phyloP scores from a whole-genome alignment of 2,888 invertebrate genomes.

The Buathra laborator region DNA sequence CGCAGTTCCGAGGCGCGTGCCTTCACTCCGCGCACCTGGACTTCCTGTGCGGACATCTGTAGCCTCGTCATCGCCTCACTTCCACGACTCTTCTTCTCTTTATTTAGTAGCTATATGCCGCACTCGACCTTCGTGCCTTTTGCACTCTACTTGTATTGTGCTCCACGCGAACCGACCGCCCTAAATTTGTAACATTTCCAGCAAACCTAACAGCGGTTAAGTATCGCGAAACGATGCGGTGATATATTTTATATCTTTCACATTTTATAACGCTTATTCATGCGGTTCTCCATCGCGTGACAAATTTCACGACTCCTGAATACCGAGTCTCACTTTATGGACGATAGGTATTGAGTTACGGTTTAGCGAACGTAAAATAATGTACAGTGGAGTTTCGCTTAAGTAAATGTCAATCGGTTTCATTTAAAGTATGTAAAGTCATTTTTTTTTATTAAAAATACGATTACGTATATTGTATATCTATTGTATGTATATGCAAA shows the following conservation, averaged over 20 bases:
- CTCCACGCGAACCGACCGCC: background rate
- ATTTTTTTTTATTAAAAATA: too few species aligned
- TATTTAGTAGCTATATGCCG: constrained; percentile 29
- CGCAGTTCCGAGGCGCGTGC: constrained; percentile 72
- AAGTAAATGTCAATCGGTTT: background rate
- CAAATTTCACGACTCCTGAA: constrained; percentile 8
- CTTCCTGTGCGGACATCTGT: constrained; percentile 76
- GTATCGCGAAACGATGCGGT: background rate
- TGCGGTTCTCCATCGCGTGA: constrained; percentile 1
- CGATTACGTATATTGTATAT: too few species aligned
- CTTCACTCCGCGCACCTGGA: constrained; percentile 74
- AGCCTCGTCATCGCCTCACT: constrained; percentile 62
- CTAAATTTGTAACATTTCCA: background rate
- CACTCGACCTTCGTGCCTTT: constrained; percentile 33
- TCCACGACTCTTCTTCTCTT: constrained; percentile 41
- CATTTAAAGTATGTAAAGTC: too few species aligned
- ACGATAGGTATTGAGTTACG: constrained; percentile 14
- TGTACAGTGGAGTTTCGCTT: background rate
- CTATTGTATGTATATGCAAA: too few species aligned
- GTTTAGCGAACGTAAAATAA: background rate
- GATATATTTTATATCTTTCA: background rate
- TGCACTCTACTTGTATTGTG: constrained; percentile 6
- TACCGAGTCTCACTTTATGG: background rate
- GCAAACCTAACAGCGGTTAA: background rate
- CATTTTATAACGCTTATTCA: background rate